phyloP scores from a whole-genome alignment of 2,888 invertebrate species.

The Augiades crinisus region DNA sequence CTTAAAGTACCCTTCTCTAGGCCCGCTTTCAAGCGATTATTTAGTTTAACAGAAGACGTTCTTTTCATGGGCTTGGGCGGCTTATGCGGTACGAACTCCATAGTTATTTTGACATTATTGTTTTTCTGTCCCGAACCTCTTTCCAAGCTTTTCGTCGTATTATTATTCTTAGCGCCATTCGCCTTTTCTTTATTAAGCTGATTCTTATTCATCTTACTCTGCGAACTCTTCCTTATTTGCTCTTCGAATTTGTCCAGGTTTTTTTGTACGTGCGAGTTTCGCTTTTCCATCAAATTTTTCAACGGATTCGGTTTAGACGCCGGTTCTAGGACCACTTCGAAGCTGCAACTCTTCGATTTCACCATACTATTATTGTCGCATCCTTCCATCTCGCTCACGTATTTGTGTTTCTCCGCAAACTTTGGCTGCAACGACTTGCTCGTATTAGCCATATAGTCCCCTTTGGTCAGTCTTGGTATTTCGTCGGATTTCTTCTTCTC shows the following conservation, averaged over 20 bases:
- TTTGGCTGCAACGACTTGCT: conserved; percentile 71
- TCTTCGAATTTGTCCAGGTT: conserved; percentile 83
- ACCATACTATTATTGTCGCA: conserved; percentile 68
- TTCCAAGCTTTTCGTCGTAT: conserved; percentile 72
- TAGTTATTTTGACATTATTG: conserved; percentile 66
- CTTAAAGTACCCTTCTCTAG: conserved; percentile 66
- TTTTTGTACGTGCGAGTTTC: conserved; percentile 75
- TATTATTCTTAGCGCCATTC: conserved; percentile 62
- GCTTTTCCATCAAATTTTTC: conserved; percentile 71
- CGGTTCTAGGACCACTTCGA: conserved; percentile 75
- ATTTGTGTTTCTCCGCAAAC: conserved; percentile 65
- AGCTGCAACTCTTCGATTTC: conserved; percentile 77
- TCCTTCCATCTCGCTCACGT: conserved; percentile 70
- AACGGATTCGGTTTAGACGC: conserved; percentile 73
- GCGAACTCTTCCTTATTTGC: conserved; percentile 68
- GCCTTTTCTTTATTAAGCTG: conserved; percentile 72
- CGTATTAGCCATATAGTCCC: conserved; percentile 76
- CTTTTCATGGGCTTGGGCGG: conserved; percentile 87
- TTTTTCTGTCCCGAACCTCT: conserved; percentile 69
- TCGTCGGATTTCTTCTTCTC: conserved; percentile 74
- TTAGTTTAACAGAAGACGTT: conserved; percentile 83
- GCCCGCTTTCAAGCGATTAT: conserved; percentile 72
- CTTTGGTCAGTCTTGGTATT: conserved; percentile 81
- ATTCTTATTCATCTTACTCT: conserved; percentile 65
- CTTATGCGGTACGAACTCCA: conserved; percentile 85